These are phyloP conservation scores for Apis dorsata DNA, from an alignment of 1,140 invertebrate species.

Conservation along the genomic window DNA sequence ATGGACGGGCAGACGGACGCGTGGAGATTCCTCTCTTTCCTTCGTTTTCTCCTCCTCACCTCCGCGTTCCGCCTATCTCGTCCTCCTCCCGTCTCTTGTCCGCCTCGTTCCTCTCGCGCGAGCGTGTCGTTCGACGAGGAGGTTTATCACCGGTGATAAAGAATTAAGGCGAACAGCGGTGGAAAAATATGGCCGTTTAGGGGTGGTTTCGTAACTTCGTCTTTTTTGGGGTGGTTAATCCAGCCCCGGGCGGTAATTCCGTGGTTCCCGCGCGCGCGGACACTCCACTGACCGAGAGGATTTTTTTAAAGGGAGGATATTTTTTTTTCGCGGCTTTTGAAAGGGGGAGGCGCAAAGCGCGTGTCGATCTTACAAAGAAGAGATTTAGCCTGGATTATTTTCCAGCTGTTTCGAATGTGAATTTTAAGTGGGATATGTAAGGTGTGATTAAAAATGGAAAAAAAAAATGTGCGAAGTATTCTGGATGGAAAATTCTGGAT, in stretches of 20 bases:
- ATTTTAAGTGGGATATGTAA: not conserved
- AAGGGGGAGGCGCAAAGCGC: not conserved
- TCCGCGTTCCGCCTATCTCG: slow-evolving; percentile 18
- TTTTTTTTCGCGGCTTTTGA: not conserved
- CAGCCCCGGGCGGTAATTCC: slow-evolving; percentile 4
- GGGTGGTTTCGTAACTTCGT: slow-evolving; percentile 25
- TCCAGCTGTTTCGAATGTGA: not conserved
- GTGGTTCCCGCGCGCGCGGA: not conserved
- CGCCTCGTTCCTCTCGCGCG: not conserved
- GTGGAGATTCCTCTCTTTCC: slow-evolving; percentile 51
- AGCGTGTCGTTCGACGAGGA: slow-evolving; percentile 4
- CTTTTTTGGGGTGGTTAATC: slow-evolving; percentile 5
- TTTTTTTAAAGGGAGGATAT: not conserved
- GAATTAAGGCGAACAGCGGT: slow-evolving; percentile 15
- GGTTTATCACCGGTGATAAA: slow-evolving; percentile 37
- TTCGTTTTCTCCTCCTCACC: slow-evolving; percentile 37
- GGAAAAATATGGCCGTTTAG: slow-evolving; percentile 34
- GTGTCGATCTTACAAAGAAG: not conserved
- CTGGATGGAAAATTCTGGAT: not conserved
- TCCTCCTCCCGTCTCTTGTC: not conserved
- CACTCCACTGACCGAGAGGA: not conserved
- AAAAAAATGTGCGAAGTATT: not conserved
- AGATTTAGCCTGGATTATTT: not conserved
- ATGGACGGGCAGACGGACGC: slow-evolving; percentile 42
- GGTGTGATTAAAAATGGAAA: not conserved